Percentiles rank a stretch among this genome's conserved stretches.
Conservation (phyloP, 92 coral and sea anemone genomes). For the Nematostella vectensis region DNA sequence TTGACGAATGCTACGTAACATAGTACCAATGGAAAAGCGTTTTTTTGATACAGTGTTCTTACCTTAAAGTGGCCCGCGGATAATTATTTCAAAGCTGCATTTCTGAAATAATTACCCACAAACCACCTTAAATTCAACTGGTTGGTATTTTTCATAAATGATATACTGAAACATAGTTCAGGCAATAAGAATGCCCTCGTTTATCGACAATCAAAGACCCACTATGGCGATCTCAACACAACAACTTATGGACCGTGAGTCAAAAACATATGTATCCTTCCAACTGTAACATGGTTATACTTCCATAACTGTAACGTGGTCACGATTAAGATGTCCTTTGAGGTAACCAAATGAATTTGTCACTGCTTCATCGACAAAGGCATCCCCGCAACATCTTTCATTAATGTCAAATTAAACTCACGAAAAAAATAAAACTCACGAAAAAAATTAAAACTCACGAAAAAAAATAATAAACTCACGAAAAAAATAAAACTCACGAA, state of each 20-base stretch:
- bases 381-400: neutral
- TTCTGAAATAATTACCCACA: no score
- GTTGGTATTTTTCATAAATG: neutral
- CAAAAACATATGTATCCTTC: neutral
- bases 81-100: neutral
- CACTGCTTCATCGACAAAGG: conserved; percentile 1
- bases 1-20: neutral
- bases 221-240: neutral
- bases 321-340: neutral
- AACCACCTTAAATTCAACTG: neutral
- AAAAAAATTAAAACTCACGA: no score
- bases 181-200: no score
- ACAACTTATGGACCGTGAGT: neutral
- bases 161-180: neutral
- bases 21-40: neutral
- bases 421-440: no score
- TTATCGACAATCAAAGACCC: neutral
- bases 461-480: no score
- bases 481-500: no score
- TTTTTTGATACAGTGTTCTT: neutral
- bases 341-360: neutral
- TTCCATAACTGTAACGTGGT: neutral
- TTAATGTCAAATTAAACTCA: neutral
- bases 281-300: neutral
- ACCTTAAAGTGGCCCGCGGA: neutral